Evolutionary conservation across 2,113 vertebrate species (phyloP).

Genomic region (Cottus gobio): DNA sequence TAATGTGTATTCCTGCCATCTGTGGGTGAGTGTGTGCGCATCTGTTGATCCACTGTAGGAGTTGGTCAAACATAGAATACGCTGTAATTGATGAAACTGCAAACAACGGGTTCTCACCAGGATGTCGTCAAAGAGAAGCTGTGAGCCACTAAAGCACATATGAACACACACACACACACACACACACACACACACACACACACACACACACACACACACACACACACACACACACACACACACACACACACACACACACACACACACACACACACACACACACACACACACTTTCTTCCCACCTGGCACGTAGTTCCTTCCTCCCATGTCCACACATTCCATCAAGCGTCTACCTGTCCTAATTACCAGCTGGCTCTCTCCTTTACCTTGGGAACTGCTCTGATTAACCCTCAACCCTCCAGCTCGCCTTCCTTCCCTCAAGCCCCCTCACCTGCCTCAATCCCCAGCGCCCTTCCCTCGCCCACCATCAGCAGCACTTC

Average conservation of each 20-base stretch:
- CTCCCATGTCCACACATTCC: conserved; percentile 48
- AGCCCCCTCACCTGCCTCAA: conserved; percentile 8
- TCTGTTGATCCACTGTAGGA: conserved; percentile 25
- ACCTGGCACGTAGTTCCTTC: background rate
- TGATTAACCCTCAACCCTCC: conserved; percentile 51
- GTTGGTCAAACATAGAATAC: conserved; percentile 11
- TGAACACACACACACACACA: conserved; percentile 1
- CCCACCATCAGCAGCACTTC: conserved; percentile 23
- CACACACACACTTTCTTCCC: background rate
- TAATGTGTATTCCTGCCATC: conserved; percentile 22
- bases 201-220: background rate
- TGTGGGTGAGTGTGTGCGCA: conserved; percentile 3
- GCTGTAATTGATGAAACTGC: conserved; percentile 33
- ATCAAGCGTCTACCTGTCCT: conserved; percentile 50
- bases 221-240: conserved; percentile 1
- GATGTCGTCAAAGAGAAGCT: conserved; percentile 4
- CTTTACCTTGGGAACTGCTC: conserved; percentile 49
- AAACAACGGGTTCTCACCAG: conserved; percentile 23
- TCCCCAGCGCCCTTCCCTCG: background rate
- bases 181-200: background rate
- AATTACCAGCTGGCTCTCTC: conserved; percentile 64
- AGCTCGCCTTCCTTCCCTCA: background rate
- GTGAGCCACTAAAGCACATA: conserved; percentile 10
- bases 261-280: conserved; percentile 12
- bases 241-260: background rate